These are phyloP conservation scores for Caenorhabditis remanei DNA, from an alignment of 1,140 invertebrate genomes.

Conservation along the genomic window DNA sequence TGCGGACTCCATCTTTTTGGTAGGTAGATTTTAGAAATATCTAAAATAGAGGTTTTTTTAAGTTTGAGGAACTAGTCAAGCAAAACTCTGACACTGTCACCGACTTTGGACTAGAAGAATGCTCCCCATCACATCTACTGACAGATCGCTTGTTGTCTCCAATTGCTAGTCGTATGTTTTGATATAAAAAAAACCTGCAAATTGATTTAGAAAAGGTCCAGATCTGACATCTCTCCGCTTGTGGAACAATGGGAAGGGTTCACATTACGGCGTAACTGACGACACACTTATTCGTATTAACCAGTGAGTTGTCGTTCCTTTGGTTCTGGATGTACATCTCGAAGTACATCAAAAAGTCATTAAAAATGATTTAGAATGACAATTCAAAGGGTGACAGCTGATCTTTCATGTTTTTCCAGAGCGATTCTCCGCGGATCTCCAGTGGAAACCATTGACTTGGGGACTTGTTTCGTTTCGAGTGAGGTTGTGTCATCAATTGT, in stretches of 20 bases:
- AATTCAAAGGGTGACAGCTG: too few relatives aligned
- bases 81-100: background rate
- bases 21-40: slow-evolving; percentile 7
- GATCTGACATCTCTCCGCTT: slow-evolving; percentile 1
- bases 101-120: slow-evolving; percentile 53
- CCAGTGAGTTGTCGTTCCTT: background rate
- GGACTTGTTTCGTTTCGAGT: slow-evolving; percentile 27
- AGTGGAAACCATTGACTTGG: slow-evolving; percentile 22
- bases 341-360: too few relatives aligned
- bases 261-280: slow-evolving; percentile 32
- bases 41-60: background rate
- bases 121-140: slow-evolving; percentile 41
- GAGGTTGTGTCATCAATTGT: background rate
- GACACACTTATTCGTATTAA: slow-evolving; percentile 16
- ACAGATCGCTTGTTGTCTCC: slow-evolving; percentile 34
- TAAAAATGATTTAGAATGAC: too few relatives aligned
- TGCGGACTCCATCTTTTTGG: slow-evolving; percentile 29
- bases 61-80: slow-evolving; percentile 41
- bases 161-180: background rate
- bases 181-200: background rate
- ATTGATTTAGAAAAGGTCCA: background rate
- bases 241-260: slow-evolving; percentile 44
- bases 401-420: background rate
- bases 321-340: too few relatives aligned
- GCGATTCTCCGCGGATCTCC: slow-evolving; percentile 4